Conservation (phyloP, 2,888 invertebrate species). For the Alloplasta piceator region DNA sequence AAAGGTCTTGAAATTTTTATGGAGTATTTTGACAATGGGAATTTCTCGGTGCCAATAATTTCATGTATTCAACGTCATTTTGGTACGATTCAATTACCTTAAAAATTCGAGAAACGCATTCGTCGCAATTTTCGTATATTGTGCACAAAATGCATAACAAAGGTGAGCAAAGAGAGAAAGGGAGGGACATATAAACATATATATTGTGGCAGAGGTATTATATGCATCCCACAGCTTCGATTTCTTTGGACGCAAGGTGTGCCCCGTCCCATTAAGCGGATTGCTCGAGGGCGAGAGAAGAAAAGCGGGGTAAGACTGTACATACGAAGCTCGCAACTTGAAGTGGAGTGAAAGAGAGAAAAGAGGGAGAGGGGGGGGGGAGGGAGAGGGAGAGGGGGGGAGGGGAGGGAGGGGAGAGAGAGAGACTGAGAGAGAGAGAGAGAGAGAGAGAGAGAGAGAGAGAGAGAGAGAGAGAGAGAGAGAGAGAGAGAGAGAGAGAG, state of each 20-base stretch:
- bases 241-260: conserved; percentile 81
- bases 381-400: conserved; percentile 43
- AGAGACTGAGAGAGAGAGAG: conserved; percentile 26
- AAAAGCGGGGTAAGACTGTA: neutral
- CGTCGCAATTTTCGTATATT: too few relatives aligned
- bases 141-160: conserved; percentile 67
- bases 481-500: conserved; percentile 54
- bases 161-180: conserved; percentile 58
- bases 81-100: too few relatives aligned
- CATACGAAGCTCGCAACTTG: conserved; percentile 27
- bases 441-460: conserved; percentile 45
- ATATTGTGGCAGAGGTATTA: conserved; percentile 77
- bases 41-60: too few relatives aligned
- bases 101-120: too few relatives aligned
- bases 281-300: conserved; percentile 65
- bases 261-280: conserved; percentile 74
- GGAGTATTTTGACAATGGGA: too few relatives aligned
- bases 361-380: conserved; percentile 24
- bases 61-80: too few relatives aligned
- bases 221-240: conserved; percentile 76
- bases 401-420: conserved; percentile 22
- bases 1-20: too few relatives aligned
- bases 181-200: conserved; percentile 58
- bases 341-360: conserved; percentile 47
- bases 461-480: conserved; percentile 27